Percentiles rank a stretch among this genome's conserved stretches.
Conservation (phyloP, 2,797 vertebrate species). For the Aulostomus chinensis region DNA sequence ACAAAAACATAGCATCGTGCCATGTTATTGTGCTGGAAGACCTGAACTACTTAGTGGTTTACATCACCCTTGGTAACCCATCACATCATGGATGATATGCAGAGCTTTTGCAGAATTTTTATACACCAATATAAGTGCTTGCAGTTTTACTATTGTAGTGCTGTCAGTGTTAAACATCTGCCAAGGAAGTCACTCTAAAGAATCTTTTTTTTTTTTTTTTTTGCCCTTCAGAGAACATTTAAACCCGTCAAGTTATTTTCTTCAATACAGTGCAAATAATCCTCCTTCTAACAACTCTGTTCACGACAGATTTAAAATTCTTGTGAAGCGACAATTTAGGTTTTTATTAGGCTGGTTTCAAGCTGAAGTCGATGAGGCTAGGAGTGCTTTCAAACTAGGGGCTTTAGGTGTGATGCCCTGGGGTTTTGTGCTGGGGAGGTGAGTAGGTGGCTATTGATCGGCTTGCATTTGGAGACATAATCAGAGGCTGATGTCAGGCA, state of each 20-base stretch:
- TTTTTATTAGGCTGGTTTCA: constrained; percentile 23
- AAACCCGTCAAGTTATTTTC: constrained; percentile 34
- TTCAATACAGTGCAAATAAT: constrained; percentile 37
- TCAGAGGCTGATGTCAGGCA: constrained; percentile 64
- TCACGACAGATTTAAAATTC: constrained; percentile 23
- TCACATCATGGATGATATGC: constrained; percentile 31
- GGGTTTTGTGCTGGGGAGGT: constrained; percentile 34
- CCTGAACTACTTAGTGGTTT: constrained; percentile 22
- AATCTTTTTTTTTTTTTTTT: constrained; percentile 7
- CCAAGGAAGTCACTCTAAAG: constrained; percentile 42
- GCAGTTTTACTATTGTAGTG: constrained; percentile 15
- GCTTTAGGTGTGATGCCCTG: constrained; percentile 38
- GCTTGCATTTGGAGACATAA: constrained; percentile 62
- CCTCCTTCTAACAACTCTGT: constrained; percentile 30
- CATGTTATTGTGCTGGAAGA: constrained; percentile 26
- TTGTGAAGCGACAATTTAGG: constrained; percentile 19
- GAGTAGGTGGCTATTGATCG: constrained; percentile 58
- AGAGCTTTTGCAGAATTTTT: constrained; percentile 44
- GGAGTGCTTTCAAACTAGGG: constrained; percentile 37
- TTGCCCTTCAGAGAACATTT: constrained; percentile 24
- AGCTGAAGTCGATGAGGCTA: constrained; percentile 31
- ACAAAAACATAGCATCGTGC: constrained; percentile 14
- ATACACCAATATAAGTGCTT: constrained; percentile 33
- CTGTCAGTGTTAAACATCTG: constrained; percentile 47
- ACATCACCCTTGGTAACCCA: constrained; percentile 38